phyloP scores from a whole-genome alignment of 2,888 invertebrate species.

The Notodonta ziczac region DNA sequence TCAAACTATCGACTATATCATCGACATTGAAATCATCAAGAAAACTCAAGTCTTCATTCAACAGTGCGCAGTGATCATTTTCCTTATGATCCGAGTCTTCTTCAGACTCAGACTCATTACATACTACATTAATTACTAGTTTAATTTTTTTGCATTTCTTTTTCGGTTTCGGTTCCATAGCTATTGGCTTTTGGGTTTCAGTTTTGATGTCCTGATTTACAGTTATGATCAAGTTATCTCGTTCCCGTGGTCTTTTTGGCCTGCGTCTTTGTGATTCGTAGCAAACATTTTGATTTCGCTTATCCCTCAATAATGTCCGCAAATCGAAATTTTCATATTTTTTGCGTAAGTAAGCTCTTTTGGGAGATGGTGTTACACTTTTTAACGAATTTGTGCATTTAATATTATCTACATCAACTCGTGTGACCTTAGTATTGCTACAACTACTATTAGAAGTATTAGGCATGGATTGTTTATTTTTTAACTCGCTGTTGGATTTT shows the following conservation, averaged over 20 bases:
- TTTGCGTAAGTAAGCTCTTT: constrained; percentile 15
- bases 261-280: constrained; percentile 9
- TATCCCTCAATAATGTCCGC: constrained; percentile 12
- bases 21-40: constrained; percentile 70
- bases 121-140: constrained; percentile 55
- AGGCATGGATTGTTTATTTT: not conserved
- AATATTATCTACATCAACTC: not conserved
- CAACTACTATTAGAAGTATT: not conserved
- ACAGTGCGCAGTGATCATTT: constrained; percentile 19
- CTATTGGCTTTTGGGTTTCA: constrained; percentile 14
- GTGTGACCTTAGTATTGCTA: not conserved
- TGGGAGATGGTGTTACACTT: constrained; percentile 23
- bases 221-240: constrained; percentile 44
- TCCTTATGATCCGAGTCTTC: constrained; percentile 31
- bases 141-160: constrained; percentile 48
- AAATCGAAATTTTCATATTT: constrained; percentile 8
- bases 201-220: constrained; percentile 26
- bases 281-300: constrained; percentile 4
- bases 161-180: constrained; percentile 29
- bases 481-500: not conserved
- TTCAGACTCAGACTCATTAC: constrained; percentile 26
- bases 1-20: constrained; percentile 63
- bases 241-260: constrained; percentile 17
- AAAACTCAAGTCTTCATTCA: constrained; percentile 59
- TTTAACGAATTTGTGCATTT: constrained; percentile 17